A percentile compares a stretch with the other conserved stretches of the same genome.
phyloP scores from a whole-genome alignment of 1,140 invertebrate genomes.

The Anagrus nilaparvatae region DNA sequence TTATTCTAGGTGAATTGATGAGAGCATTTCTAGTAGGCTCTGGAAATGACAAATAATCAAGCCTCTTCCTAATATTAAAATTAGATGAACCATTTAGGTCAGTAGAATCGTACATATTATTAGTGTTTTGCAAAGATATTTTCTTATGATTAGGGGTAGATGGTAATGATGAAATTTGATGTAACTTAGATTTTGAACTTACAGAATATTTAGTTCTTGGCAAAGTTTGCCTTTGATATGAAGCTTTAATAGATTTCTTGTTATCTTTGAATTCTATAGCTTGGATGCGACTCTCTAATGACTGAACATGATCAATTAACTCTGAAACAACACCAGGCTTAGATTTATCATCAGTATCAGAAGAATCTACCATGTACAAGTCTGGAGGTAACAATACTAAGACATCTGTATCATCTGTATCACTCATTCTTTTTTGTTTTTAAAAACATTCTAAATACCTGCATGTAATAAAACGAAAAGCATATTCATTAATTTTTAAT shows the following conservation, averaged over 20 bases:
- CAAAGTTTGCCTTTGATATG: constrained; percentile 16
- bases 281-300: constrained; percentile 47
- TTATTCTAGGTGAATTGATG: no score
- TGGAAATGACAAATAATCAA: constrained; percentile 23
- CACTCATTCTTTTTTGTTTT: no score
- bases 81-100: constrained; percentile 17
- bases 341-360: constrained; percentile 44
- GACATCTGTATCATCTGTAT: constrained; percentile 72
- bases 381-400: constrained; percentile 66
- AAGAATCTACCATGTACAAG: constrained; percentile 49
- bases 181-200: constrained; percentile 26
- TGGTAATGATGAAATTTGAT: constrained; percentile 26
- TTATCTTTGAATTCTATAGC: constrained; percentile 38
- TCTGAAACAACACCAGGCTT: constrained; percentile 47
- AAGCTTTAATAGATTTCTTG: constrained; percentile 22
- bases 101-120: constrained; percentile 16
- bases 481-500: no score
- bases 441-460: no score
- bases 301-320: constrained; percentile 50
- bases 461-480: no score
- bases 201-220: constrained; percentile 23
- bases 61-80: constrained; percentile 21
- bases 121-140: constrained; percentile 19
- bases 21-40: no score
- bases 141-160: constrained; percentile 26